Evolutionary conservation across 2,888 invertebrate species (phyloP).

Genomic region (Nomada lathburiana): DNA sequence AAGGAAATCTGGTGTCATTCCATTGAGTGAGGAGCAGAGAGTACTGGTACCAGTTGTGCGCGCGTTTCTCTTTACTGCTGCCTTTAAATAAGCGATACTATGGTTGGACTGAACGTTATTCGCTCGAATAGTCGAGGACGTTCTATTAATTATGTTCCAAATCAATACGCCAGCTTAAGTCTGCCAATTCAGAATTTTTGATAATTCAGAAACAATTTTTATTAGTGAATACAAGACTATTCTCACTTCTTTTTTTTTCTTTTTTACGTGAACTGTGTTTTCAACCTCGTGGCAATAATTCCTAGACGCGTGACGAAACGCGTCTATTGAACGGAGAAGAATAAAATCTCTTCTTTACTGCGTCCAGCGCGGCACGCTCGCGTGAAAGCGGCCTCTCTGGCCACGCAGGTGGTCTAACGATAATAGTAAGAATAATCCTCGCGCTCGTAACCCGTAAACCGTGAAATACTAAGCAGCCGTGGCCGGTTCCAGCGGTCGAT

Average conservation of each 20-base stretch:
- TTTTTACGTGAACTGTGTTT: too few relatives aligned
- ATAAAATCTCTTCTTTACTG: slow-evolving; percentile 50
- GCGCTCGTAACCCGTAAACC: slow-evolving; percentile 65
- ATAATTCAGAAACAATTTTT: too few relatives aligned
- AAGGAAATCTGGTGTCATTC: background rate
- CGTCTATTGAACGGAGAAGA: slow-evolving; percentile 20
- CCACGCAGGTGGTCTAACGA: slow-evolving; percentile 74
- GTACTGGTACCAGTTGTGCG: background rate
- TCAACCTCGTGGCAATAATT: too few relatives aligned
- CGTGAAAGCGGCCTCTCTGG: slow-evolving; percentile 36
- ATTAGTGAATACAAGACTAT: too few relatives aligned
- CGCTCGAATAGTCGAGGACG: too few relatives aligned
- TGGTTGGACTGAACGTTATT: background rate
- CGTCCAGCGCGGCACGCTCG: slow-evolving; percentile 3
- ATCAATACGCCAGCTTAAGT: too few relatives aligned
- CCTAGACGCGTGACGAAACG: slow-evolving; percentile 22
- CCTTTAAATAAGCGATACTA: background rate
- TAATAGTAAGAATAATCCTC: slow-evolving; percentile 68
- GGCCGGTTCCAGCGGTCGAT: slow-evolving; percentile 72
- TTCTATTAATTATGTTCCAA: too few relatives aligned
- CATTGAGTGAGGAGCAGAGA: too few relatives aligned
- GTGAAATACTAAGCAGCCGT: slow-evolving; percentile 73
- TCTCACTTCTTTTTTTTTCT: too few relatives aligned
- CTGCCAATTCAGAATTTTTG: too few relatives aligned
- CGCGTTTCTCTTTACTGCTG: slow-evolving; percentile 4